A percentile compares a stretch with the other conserved stretches of the same genome.
phyloP scores from a whole-genome alignment of 2,113 vertebrate genomes.

The Sphyrna mokarran region DNA sequence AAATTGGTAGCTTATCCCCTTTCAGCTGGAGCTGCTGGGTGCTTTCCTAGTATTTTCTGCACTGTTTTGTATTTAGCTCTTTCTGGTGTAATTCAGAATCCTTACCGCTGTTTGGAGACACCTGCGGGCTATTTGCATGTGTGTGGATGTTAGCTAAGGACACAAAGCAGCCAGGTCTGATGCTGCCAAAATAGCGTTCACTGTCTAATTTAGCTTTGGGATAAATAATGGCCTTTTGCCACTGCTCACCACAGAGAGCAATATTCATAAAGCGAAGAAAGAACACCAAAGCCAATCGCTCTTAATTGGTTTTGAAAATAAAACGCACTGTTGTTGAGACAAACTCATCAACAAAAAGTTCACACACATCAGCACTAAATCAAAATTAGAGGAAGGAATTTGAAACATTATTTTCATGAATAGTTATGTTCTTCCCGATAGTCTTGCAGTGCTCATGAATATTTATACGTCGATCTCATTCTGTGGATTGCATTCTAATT shows the following conservation, averaged over 20 bases:
- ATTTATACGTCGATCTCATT: background rate
- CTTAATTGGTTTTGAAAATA: background rate
- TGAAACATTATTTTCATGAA: background rate
- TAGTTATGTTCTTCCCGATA: background rate
- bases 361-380: background rate
- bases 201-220: background rate
- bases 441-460: background rate
- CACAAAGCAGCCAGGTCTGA: background rate
- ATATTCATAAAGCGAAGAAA: background rate
- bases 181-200: background rate
- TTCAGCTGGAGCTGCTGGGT: background rate
- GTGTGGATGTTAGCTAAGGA: background rate
- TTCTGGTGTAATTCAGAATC: background rate
- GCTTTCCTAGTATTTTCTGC: background rate
- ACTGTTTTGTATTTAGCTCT: background rate
- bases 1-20: background rate
- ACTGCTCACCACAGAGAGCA: background rate
- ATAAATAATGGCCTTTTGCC: background rate
- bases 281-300: background rate
- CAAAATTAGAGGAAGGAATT: background rate
- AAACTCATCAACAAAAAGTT: slow-evolving; percentile 1
- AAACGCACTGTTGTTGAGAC: background rate
- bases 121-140: background rate
- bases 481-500: background rate
- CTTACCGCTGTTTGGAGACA: background rate